Percentiles rank a stretch among this genome's conserved stretches.
phyloP scores from a whole-genome alignment of 2,113 vertebrate genomes.

The Calypte anna region DNA sequence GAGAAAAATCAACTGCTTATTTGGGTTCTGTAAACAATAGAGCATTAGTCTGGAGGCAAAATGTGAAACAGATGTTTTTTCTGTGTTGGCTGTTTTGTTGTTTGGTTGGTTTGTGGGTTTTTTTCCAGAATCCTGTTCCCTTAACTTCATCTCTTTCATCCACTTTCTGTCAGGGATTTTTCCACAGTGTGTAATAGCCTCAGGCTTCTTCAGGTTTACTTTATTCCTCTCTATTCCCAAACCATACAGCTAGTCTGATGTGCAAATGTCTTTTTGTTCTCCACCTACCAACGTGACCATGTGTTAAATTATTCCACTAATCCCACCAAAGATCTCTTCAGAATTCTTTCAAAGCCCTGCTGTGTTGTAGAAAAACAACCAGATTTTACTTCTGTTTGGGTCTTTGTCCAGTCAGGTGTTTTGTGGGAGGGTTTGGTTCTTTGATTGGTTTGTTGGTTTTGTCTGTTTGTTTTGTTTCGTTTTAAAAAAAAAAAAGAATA shows the following conservation, averaged over 20 bases:
- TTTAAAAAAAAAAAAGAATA: neutral
- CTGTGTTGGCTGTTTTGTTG: neutral
- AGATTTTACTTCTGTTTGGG: neutral
- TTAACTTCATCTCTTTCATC: neutral
- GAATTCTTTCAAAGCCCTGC: neutral
- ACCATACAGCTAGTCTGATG: neutral
- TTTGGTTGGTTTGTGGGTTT: neutral
- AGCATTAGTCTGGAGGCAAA: neutral
- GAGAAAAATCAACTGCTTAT: neutral
- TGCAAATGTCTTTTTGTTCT: conserved; percentile 22
- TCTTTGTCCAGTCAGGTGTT: neutral
- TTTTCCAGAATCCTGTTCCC: neutral
- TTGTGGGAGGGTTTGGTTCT: too few species aligned
- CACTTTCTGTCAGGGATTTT: neutral
- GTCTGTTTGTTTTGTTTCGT: too few species aligned
- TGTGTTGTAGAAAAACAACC: neutral
- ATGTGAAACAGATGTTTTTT: neutral
- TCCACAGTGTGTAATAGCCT: neutral
- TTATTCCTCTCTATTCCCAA: neutral
- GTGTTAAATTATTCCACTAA: conserved; percentile 25
- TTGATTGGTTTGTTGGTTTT: too few species aligned
- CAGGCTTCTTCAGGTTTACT: neutral
- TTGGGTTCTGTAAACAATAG: neutral
- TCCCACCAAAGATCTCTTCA: neutral
- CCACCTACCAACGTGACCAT: neutral